phyloP scores from a whole-genome alignment of 2,888 invertebrate species.

The Stenurella melanura region DNA sequence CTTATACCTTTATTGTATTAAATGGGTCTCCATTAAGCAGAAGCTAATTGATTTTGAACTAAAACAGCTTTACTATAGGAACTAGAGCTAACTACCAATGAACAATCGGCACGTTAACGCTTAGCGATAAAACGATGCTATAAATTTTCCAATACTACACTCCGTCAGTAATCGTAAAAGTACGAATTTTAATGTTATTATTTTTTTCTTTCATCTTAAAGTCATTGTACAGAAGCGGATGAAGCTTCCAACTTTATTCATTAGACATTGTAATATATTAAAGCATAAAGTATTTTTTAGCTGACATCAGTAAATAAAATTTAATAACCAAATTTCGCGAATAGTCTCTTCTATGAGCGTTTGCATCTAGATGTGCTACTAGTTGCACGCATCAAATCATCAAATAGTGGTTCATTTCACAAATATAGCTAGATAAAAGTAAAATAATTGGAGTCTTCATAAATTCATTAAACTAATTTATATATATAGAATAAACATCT shows the following conservation, averaged over 20 bases:
- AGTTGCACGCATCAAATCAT: no score
- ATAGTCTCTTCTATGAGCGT: no score
- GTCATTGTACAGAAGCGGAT: neutral
- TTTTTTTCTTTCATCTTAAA: neutral
- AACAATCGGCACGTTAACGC: neutral
- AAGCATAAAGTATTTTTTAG: no score
- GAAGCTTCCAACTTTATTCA: neutral
- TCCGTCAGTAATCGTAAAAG: slow-evolving; percentile 2
- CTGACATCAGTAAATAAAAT: neutral
- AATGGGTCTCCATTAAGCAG: neutral
- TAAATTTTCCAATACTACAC: neutral
- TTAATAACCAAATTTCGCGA: no score
- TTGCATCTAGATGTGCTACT: neutral
- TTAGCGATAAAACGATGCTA: neutral
- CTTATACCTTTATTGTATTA: neutral
- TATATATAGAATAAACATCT: no score
- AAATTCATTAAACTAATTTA: no score
- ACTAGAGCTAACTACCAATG: neutral
- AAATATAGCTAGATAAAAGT: no score
- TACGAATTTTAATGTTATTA: neutral
- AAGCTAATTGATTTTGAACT: neutral
- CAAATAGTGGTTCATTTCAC: no score
- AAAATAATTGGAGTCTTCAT: no score
- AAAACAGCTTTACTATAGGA: neutral
- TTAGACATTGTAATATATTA: neutral